These are phyloP conservation scores for Platerodrilus igneus DNA, from an alignment of 2,888 invertebrate species.

Conservation along the genomic window DNA sequence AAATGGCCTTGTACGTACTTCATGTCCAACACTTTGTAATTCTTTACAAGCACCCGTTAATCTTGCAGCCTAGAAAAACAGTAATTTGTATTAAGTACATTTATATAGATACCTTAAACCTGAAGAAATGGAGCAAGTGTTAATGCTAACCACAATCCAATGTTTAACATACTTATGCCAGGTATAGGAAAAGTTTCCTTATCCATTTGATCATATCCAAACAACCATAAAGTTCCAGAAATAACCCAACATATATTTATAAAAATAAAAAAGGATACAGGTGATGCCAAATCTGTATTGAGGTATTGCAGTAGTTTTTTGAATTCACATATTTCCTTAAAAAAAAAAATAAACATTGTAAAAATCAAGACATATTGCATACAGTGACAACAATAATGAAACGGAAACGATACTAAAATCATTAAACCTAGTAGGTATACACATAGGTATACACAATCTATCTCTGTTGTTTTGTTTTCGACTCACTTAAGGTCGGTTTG, in stretches of 20 bases:
- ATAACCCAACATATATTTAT: conserved; percentile 69
- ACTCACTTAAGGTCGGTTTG: too few relatives aligned
- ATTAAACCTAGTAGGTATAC: too few relatives aligned
- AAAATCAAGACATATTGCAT: too few relatives aligned
- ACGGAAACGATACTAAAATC: too few relatives aligned
- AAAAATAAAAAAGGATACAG: conserved; percentile 71
- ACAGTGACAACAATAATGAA: too few relatives aligned
- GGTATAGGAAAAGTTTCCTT: conserved; percentile 55
- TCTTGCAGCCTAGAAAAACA: conserved; percentile 63
- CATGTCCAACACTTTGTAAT: conserved; percentile 72
- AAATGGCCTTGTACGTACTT: conserved; percentile 72
- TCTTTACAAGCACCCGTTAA: conserved; percentile 67
- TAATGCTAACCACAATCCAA: conserved; percentile 61
- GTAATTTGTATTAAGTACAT: conserved; percentile 6
- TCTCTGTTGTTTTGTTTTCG: too few relatives aligned
- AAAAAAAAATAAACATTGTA: too few relatives aligned
- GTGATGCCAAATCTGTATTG: conserved; percentile 70
- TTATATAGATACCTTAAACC: conserved; percentile 47
- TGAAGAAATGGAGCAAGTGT: conserved; percentile 67
- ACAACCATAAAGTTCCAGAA: conserved; percentile 66
- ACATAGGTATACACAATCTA: too few relatives aligned
- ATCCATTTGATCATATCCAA: conserved; percentile 57
- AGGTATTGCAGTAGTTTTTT: conserved; percentile 71
- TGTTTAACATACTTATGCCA: conserved; percentile 58
- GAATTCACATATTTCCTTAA: conserved; percentile 74